Percentiles rank a stretch among this genome's conserved stretches.
phyloP scores from a whole-genome alignment of 2,113 vertebrate species.

The Charadrius vociferus region DNA sequence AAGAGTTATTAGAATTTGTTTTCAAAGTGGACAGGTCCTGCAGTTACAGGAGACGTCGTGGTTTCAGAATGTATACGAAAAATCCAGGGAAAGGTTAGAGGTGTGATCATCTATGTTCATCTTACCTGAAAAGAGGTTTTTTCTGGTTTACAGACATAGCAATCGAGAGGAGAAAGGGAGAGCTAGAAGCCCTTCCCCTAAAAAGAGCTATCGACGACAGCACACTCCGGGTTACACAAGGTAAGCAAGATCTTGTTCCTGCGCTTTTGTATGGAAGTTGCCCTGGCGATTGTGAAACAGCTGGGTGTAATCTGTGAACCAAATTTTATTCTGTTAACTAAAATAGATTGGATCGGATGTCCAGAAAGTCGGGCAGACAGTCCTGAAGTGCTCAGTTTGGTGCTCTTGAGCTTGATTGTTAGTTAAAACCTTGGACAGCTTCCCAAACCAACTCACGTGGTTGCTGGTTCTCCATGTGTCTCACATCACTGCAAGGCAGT shows the following conservation, averaged over 20 bases:
- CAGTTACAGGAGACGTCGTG: accelerated
- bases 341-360: accelerated
- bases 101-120: accelerated
- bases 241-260: slow-evolving; percentile 56
- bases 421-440: not conserved
- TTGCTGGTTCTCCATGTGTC: not conserved
- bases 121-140: not conserved
- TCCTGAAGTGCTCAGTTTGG: not conserved
- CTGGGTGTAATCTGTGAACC: not conserved
- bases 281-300: not conserved
- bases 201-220: slow-evolving; percentile 72
- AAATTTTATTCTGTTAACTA: accelerated
- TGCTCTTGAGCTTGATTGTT: not conserved
- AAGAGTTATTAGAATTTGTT: not conserved
- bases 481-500: not conserved
- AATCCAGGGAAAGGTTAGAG: accelerated
- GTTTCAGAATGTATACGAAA: not conserved
- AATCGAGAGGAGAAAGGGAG: slow-evolving; percentile 63
- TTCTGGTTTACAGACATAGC: slow-evolving; percentile 54
- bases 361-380: accelerated
- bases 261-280: not conserved
- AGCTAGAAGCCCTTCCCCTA: slow-evolving; percentile 74
- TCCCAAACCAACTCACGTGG: accelerated
- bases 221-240: slow-evolving; percentile 76
- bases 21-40: too few relatives aligned